Conservation (phyloP, 2,113 vertebrate genomes). For the Albula glossodonta region DNA sequence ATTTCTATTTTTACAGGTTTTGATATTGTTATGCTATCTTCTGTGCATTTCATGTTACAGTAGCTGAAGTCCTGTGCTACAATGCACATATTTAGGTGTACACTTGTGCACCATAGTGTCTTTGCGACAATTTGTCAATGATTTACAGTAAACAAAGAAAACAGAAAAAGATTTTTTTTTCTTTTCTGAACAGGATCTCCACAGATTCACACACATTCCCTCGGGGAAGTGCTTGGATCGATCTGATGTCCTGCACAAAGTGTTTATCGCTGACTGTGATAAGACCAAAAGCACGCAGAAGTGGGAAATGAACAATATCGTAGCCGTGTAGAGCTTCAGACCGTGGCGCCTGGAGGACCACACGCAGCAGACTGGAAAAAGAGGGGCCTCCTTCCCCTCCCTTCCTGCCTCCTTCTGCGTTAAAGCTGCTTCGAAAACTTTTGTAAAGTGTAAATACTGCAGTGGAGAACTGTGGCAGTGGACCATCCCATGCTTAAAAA, state of each 20-base stretch:
- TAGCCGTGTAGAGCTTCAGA: conserved; percentile 81
- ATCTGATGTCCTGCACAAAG: conserved; percentile 90
- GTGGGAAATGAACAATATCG: conserved; percentile 99
- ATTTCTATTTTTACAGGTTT: not conserved
- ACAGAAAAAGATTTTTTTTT: conserved; percentile 24
- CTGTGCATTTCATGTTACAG: no score
- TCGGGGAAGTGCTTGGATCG: conserved; percentile 92
- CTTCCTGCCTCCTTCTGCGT: not conserved
- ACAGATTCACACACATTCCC: conserved; percentile 84
- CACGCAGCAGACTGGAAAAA: not conserved
- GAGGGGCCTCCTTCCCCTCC: not conserved
- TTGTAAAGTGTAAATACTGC: conserved; percentile 58
- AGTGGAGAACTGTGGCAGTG: conserved; percentile 70
- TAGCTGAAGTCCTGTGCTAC: no score
- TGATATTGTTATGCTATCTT: no score
- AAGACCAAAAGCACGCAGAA: conserved; percentile 85
- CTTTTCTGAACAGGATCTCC: conserved; percentile 77
- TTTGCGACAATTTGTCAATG: not conserved
- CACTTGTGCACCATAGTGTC: not conserved
- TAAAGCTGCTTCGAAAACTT: not conserved
- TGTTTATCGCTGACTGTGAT: conserved; percentile 91
- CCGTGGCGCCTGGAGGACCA: conserved; percentile 34
- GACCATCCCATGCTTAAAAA: conserved; percentile 71
- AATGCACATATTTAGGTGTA: not conserved
- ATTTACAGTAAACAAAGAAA: no score